These are phyloP conservation scores for Turritopsis rubra DNA, from an alignment of 30 jellyfish, hydroid and myxozoan species.

Conservation along the genomic window DNA sequence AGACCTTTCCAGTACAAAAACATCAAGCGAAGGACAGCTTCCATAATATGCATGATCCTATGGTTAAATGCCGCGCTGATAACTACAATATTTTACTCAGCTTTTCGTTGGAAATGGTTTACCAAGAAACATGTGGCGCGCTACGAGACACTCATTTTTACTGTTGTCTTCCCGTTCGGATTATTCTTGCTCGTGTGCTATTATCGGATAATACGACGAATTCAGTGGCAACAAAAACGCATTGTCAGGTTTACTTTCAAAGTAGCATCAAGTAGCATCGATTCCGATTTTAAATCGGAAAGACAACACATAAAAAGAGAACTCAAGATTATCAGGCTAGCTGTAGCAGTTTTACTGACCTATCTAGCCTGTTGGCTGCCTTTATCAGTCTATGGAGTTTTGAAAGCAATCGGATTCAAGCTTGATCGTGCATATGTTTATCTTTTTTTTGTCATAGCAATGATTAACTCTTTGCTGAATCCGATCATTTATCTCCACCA, in stretches of 20 bases:
- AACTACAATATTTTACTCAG: background rate
- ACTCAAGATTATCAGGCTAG: background rate
- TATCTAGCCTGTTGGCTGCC: conserved; percentile 10
- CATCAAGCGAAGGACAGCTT: background rate
- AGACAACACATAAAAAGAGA: background rate
- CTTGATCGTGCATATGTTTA: background rate
- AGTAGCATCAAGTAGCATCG: background rate
- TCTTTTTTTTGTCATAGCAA: background rate
- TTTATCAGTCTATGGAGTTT: background rate
- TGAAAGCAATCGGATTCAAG: background rate
- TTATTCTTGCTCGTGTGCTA: background rate
- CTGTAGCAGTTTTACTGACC: background rate
- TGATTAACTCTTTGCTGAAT: background rate
- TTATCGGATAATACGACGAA: background rate
- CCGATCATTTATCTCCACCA: background rate
- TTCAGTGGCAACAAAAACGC: background rate
- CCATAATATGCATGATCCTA: background rate
- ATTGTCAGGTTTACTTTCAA: background rate
- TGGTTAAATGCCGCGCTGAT: conserved; percentile 3
- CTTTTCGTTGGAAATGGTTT: conserved; percentile 5
- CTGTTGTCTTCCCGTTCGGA: conserved; percentile 7
- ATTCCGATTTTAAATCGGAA: background rate
- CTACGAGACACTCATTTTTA: background rate
- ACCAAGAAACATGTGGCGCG: background rate
- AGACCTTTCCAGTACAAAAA: background rate